Evolutionary conservation across 2,113 vertebrate species (phyloP).

Genomic region (Thamnaconus septentrionalis): DNA sequence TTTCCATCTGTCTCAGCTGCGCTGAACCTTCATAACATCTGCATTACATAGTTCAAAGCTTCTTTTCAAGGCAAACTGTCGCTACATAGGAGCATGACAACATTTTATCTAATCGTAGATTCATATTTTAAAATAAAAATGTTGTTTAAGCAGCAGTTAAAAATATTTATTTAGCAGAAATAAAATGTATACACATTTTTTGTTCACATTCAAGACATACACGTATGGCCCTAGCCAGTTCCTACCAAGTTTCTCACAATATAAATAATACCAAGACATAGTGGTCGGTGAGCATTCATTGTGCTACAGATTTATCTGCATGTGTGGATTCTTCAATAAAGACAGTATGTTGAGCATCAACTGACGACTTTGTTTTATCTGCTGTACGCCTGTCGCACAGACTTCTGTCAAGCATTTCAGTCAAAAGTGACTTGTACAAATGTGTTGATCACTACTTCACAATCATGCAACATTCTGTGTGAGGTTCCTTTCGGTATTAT

Average conservation of each 20-base stretch:
- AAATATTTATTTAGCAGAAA: conserved; percentile 47
- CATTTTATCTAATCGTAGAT: background rate
- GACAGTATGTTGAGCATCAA: no score
- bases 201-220: conserved; percentile 9
- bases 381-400: no score
- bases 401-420: no score
- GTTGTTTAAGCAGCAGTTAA: background rate
- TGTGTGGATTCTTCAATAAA: no score
- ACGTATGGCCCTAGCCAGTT: background rate
- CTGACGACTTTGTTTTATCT: no score
- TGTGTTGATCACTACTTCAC: no score
- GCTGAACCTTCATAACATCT: background rate
- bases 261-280: conserved; percentile 6
- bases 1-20: background rate
- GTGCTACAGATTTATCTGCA: background rate
- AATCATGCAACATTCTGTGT: no score
- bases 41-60: background rate
- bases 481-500: no score
- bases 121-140: background rate
- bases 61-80: background rate
- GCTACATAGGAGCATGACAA: no score
- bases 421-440: no score
- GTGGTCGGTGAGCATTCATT: conserved; percentile 1
- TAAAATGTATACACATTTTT: conserved; percentile 7
- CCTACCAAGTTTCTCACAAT: conserved; percentile 1